phyloP scores from a whole-genome alignment of 2,113 vertebrate species.

The Nipponia nippon region DNA sequence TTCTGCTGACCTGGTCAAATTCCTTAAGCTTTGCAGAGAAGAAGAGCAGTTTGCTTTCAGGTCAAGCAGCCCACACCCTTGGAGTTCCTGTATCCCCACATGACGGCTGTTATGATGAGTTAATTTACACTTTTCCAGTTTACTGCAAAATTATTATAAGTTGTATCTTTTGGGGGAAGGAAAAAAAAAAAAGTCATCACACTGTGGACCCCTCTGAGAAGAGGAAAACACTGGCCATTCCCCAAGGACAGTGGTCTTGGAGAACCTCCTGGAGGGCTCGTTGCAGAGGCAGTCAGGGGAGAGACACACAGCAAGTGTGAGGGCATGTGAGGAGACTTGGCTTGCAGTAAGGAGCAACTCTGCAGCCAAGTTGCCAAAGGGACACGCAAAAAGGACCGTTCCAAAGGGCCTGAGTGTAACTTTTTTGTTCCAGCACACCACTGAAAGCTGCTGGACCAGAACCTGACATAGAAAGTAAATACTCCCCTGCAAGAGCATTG shows the following conservation, averaged over 20 bases:
- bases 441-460: background rate
- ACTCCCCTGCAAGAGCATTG: background rate
- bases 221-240: background rate
- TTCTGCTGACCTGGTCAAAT: background rate
- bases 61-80: background rate
- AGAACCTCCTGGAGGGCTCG: background rate
- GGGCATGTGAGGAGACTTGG: background rate
- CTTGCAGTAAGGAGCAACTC: background rate
- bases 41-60: background rate
- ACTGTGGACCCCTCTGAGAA: background rate
- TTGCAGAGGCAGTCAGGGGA: background rate
- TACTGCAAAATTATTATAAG: background rate
- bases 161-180: background rate
- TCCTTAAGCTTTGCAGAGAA: background rate
- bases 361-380: background rate
- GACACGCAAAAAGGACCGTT: background rate
- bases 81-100: background rate
- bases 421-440: background rate
- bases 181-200: background rate
- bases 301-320: background rate
- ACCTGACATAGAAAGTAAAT: background rate
- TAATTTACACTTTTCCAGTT: background rate
- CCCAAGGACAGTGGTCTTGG: background rate
- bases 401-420: background rate
- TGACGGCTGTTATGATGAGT: background rate